Evolutionary conservation across 2,113 vertebrate species (phyloP).

Genomic region (Pelodiscus sinensis): DNA sequence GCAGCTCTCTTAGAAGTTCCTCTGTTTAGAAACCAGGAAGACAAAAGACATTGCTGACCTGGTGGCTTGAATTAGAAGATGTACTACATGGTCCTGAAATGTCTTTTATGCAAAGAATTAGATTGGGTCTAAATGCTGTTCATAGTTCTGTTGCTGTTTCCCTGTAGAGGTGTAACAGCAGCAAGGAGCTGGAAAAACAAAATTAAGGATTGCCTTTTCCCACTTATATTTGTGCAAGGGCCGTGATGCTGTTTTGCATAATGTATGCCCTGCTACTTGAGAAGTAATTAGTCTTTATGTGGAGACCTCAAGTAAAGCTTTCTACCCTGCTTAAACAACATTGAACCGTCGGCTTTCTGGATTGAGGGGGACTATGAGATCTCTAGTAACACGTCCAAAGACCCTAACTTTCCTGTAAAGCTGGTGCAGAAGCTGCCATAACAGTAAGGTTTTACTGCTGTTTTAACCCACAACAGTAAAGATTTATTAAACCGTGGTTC

Average conservation of each 20-base stretch:
- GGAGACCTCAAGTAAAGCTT: background rate
- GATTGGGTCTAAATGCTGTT: background rate
- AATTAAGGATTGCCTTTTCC: background rate
- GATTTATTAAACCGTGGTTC: background rate
- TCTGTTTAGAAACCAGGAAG: background rate
- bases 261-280: background rate
- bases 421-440: background rate
- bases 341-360: background rate
- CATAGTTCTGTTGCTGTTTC: background rate
- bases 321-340: accelerated
- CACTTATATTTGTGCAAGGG: background rate
- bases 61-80: background rate
- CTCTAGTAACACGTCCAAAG: background rate
- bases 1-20: background rate
- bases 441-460: background rate
- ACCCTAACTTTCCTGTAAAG: background rate
- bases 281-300: background rate
- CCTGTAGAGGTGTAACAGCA: background rate
- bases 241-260: background rate
- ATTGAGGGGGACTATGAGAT: background rate
- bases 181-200: background rate
- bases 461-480: background rate
- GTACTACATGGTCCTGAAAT: background rate
- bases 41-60: background rate
- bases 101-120: background rate